Percentiles rank a stretch among this genome's conserved stretches.
Evolutionary conservation across 1,140 invertebrate genomes (phyloP).

Genomic region (Triops longicaudatus): DNA sequence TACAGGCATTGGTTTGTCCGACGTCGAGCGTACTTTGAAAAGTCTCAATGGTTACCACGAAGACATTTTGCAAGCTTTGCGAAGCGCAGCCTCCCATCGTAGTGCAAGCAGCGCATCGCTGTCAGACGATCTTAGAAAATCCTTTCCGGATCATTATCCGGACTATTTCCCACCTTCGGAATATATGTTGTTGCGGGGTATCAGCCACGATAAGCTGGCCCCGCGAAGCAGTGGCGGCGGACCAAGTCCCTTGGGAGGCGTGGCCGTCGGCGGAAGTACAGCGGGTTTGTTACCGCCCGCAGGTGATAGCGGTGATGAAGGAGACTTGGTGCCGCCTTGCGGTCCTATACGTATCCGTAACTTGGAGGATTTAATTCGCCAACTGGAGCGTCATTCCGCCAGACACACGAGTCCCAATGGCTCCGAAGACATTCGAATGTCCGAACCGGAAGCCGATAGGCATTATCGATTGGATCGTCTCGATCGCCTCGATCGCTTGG

Average conservation of each 20-base stretch:
- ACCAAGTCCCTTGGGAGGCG: slow-evolving; percentile 34
- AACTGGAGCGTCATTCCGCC: slow-evolving; percentile 77
- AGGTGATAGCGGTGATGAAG: slow-evolving; percentile 42
- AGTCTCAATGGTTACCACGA: slow-evolving; percentile 86
- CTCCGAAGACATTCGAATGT: slow-evolving; percentile 83
- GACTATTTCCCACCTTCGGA: slow-evolving; percentile 30
- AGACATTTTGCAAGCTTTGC: slow-evolving; percentile 76
- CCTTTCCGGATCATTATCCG: slow-evolving; percentile 49
- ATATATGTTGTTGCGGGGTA: slow-evolving; percentile 26
- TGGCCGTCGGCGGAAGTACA: slow-evolving; percentile 26
- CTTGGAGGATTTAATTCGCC: slow-evolving; percentile 79
- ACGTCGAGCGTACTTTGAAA: slow-evolving; percentile 74
- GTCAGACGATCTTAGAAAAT: slow-evolving; percentile 53
- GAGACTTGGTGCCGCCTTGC: slow-evolving; percentile 37
- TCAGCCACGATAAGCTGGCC: slow-evolving; percentile 52
- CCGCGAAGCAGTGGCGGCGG: slow-evolving; percentile 44
- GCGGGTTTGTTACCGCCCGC: slow-evolving; percentile 42
- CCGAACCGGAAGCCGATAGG: slow-evolving; percentile 79
- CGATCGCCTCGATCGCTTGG: slow-evolving; percentile 25
- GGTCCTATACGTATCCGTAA: slow-evolving; percentile 64
- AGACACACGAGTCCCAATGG: slow-evolving; percentile 75
- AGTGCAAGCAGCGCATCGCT: slow-evolving; percentile 48
- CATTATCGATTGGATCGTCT: slow-evolving; percentile 66
- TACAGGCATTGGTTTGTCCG: slow-evolving; percentile 48
- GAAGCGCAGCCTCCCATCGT: slow-evolving; percentile 51